A percentile compares a stretch with the other conserved stretches of the same genome.
phyloP scores from a whole-genome alignment of 2,888 invertebrate genomes.

The Cantharis flavilabris region DNA sequence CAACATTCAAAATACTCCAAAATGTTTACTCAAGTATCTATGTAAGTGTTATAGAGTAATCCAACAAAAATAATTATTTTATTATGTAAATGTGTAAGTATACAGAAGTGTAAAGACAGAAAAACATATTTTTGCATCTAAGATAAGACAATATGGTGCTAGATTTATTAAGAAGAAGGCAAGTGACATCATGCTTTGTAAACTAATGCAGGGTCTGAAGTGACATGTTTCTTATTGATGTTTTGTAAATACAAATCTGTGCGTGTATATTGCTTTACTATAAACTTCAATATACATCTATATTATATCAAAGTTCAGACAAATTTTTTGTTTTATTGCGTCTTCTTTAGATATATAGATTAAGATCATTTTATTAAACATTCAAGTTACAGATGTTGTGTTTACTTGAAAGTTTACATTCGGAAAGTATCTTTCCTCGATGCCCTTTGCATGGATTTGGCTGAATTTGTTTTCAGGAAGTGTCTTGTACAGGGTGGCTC shows the following conservation, averaged over 20 bases:
- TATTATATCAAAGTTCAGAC: conserved; percentile 14
- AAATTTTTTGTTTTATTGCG: neutral
- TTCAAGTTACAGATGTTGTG: too few species aligned
- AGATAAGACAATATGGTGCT: conserved; percentile 36
- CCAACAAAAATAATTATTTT: conserved; percentile 33
- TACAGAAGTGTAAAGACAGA: conserved; percentile 28
- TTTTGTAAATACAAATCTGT: conserved; percentile 30
- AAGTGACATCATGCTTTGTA: conserved; percentile 31
- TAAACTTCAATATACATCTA: conserved; percentile 22
- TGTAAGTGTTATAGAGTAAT: conserved; percentile 20
- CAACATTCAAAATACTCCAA: conserved; percentile 6
- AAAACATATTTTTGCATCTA: conserved; percentile 34
- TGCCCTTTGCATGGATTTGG: too few species aligned
- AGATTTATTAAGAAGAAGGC: conserved; percentile 30
- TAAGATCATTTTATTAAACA: too few species aligned
- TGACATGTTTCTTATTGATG: conserved; percentile 23
- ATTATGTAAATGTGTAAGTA: conserved; percentile 30
- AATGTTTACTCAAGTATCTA: conserved; percentile 16
- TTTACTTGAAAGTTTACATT: too few species aligned
- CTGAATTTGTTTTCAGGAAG: too few species aligned
- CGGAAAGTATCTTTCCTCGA: too few species aligned
- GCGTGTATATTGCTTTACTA: conserved; percentile 29
- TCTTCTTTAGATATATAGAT: too few species aligned
- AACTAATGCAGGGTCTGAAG: conserved; percentile 33
- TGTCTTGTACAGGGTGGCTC: too few species aligned